phyloP scores from a whole-genome alignment of 2,888 invertebrate genomes.

The Lepidocyrtoides sp. region DNA sequence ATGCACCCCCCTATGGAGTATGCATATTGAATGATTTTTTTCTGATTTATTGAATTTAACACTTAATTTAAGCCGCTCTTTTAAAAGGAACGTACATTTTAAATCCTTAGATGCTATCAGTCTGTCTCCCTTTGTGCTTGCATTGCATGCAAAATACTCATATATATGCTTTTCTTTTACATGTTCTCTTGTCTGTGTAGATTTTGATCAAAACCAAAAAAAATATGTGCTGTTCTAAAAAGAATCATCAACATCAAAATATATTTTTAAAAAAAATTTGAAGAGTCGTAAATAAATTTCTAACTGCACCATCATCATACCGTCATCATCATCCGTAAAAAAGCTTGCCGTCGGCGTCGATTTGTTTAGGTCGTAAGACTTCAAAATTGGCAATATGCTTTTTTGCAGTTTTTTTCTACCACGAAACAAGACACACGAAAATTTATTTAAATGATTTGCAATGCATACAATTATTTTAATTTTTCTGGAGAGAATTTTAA shows the following conservation, averaged over 20 bases:
- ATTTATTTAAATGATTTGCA: background rate
- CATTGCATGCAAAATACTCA: too few relatives aligned
- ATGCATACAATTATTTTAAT: background rate
- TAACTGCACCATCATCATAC: slow-evolving; percentile 1
- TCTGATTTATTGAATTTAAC: slow-evolving; percentile 71
- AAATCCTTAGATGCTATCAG: background rate
- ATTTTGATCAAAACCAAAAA: slow-evolving; percentile 8
- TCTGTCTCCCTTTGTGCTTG: too few relatives aligned
- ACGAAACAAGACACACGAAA: background rate
- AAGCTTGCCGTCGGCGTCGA: background rate
- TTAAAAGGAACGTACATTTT: background rate
- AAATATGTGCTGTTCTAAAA: background rate
- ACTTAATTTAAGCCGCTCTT: slow-evolving; percentile 56
- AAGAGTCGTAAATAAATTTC: background rate
- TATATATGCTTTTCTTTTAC: background rate
- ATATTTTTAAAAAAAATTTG: background rate
- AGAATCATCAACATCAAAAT: background rate
- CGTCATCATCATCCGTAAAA: background rate
- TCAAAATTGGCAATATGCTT: background rate
- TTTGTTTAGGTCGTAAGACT: background rate
- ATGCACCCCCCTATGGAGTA: slow-evolving; percentile 70
- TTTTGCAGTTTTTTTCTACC: too few relatives aligned
- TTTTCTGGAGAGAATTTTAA: background rate
- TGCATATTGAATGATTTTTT: slow-evolving; percentile 64
- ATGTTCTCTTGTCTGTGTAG: background rate